Conservation (phyloP, 2,888 invertebrate species). For the Chrysina gloriosa region DNA sequence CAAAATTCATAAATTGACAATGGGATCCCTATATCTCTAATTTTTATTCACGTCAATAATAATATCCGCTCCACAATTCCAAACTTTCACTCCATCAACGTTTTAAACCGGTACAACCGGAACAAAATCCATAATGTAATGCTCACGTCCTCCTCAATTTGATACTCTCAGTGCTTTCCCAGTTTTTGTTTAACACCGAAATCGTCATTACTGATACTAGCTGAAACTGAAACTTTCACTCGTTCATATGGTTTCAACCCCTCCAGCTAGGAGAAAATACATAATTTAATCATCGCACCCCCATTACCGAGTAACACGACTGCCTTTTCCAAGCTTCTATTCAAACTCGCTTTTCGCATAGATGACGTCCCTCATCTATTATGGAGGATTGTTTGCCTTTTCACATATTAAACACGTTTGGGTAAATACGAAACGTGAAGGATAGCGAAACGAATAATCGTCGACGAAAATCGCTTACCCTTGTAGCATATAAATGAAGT, state of each 20-base stretch:
- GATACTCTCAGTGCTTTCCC: too few relatives aligned
- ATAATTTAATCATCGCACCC: neutral
- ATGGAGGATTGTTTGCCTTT: neutral
- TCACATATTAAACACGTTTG: neutral
- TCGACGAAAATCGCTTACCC: conserved; percentile 65
- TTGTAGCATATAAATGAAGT: conserved; percentile 90
- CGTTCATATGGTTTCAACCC: neutral
- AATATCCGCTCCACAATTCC: too few relatives aligned
- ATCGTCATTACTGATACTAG: too few relatives aligned
- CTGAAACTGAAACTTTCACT: too few relatives aligned
- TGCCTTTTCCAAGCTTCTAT: neutral
- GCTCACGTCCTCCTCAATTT: too few relatives aligned
- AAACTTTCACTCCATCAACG: too few relatives aligned
- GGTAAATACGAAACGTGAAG: neutral
- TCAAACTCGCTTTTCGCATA: neutral
- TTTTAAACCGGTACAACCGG: too few relatives aligned
- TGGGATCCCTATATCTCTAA: too few relatives aligned
- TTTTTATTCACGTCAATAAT: too few relatives aligned
- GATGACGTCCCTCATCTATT: neutral
- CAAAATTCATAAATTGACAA: too few relatives aligned
- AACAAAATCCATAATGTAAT: too few relatives aligned
- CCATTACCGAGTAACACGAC: neutral
- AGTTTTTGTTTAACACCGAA: too few relatives aligned
- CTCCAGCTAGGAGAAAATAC: neutral
- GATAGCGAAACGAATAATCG: neutral